A percentile compares a stretch with the other conserved stretches of the same genome.
Conservation (phyloP, 2,113 vertebrate genomes). For the Rhagologus leucostigma region DNA sequence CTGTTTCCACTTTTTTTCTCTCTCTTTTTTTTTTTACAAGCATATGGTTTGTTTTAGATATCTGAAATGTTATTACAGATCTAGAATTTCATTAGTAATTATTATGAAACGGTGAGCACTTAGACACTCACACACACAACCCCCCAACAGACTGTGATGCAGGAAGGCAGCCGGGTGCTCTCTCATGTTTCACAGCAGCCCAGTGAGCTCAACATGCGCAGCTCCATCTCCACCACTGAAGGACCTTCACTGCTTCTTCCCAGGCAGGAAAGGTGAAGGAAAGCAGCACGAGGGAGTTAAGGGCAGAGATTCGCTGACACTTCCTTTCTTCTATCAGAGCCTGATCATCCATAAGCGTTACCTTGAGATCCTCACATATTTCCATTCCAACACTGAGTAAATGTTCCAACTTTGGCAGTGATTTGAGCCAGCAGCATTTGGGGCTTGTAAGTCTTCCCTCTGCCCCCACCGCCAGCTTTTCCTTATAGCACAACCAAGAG, state of each 20-base stretch:
- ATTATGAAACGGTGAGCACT: conserved; percentile 72
- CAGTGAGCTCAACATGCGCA: background rate
- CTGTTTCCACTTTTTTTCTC: conserved; percentile 74
- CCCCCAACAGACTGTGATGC: background rate
- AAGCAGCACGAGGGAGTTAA: background rate
- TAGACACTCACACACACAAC: conserved; percentile 18
- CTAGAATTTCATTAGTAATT: conserved; percentile 80
- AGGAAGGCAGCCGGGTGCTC: background rate
- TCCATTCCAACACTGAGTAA: background rate
- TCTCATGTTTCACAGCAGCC: background rate
- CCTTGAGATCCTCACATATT: background rate
- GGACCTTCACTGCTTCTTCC: background rate
- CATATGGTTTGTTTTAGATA: conserved; percentile 80
- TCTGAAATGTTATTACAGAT: conserved; percentile 77
- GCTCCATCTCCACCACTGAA: background rate
- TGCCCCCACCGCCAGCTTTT: background rate
- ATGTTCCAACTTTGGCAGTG: background rate
- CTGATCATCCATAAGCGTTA: background rate
- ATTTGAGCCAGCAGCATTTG: background rate
- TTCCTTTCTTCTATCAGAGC: background rate
- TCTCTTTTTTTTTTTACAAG: conserved; percentile 46
- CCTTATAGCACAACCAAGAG: background rate
- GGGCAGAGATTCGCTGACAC: background rate
- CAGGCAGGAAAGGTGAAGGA: background rate
- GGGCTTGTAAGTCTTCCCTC: background rate